These are phyloP conservation scores for Carassius carassius DNA, from an alignment of 2,113 vertebrate genomes.

Conservation along the genomic window DNA sequence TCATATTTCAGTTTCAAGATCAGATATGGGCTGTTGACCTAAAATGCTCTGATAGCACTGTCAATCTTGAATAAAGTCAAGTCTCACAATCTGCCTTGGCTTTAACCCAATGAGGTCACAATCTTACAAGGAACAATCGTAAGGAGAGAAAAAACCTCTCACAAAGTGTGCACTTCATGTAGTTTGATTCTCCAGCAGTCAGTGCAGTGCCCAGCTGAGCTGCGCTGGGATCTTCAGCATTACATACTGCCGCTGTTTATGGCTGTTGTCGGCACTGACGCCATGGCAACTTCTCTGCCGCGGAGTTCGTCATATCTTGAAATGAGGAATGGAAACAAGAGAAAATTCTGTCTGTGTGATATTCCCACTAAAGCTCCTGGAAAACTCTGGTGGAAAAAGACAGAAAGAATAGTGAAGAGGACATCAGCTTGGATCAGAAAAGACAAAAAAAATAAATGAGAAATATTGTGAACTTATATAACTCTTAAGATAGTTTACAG, in stretches of 20 bases:
- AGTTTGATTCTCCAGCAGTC: constrained; percentile 36
- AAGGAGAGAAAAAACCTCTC: background rate
- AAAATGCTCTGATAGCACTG: background rate
- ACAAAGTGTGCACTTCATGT: background rate
- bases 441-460: background rate
- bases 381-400: constrained; percentile 46
- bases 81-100: background rate
- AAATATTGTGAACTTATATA: constrained; percentile 21
- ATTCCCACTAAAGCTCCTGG: constrained; percentile 49
- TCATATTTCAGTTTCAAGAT: constrained; percentile 3
- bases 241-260: constrained; percentile 62
- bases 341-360: constrained; percentile 21
- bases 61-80: background rate
- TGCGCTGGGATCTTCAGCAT: constrained; percentile 36
- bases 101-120: background rate
- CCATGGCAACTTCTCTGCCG: constrained; percentile 63
- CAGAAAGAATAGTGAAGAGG: constrained; percentile 33
- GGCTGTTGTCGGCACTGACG: constrained; percentile 61
- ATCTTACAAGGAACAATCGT: background rate
- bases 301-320: constrained; percentile 61
- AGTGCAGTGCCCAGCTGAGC: constrained; percentile 42
- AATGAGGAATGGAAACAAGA: constrained; percentile 54
- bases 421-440: constrained; percentile 18
- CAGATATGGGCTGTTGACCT: background rate
- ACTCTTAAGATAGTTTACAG: background rate